Evolutionary conservation across 2,888 invertebrate genomes (phyloP).

Genomic region (Drosophila pseudotalamancana): DNA sequence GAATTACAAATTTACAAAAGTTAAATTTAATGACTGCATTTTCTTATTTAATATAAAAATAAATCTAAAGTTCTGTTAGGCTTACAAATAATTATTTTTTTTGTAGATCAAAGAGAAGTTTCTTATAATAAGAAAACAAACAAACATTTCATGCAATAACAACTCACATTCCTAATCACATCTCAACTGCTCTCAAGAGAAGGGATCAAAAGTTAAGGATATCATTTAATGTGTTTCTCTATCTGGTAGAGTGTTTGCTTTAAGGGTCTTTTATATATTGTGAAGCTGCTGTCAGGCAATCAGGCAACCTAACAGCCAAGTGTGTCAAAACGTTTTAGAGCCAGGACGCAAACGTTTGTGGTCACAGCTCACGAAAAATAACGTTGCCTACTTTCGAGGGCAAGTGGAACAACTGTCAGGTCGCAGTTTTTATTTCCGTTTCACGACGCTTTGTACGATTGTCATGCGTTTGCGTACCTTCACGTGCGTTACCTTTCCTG

Average conservation of each 20-base stretch:
- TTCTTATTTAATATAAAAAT: no score
- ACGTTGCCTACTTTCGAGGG: slow-evolving; percentile 24
- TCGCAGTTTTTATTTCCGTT: slow-evolving; percentile 57
- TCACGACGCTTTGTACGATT: slow-evolving; percentile 47
- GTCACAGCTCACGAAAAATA: slow-evolving; percentile 13
- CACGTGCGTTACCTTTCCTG: slow-evolving; percentile 36
- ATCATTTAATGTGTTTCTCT: no score
- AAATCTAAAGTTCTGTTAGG: no score
- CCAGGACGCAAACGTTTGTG: not conserved
- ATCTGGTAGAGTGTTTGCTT: not conserved
- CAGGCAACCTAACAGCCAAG: not conserved
- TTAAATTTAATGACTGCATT: no score
- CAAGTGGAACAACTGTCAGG: slow-evolving; percentile 31
- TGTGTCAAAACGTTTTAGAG: not conserved
- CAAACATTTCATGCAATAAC: no score
- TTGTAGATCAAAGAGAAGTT: no score
- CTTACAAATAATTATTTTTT: no score
- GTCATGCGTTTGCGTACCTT: slow-evolving; percentile 47
- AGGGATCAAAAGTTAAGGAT: no score
- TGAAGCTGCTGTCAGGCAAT: not conserved
- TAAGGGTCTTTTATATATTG: not conserved
- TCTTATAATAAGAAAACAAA: no score
- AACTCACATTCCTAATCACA: no score
- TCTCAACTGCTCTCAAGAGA: no score
- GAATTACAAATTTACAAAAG: no score